phyloP scores from a whole-genome alignment of 2,888 invertebrate species.

The Diaphora mendica region DNA sequence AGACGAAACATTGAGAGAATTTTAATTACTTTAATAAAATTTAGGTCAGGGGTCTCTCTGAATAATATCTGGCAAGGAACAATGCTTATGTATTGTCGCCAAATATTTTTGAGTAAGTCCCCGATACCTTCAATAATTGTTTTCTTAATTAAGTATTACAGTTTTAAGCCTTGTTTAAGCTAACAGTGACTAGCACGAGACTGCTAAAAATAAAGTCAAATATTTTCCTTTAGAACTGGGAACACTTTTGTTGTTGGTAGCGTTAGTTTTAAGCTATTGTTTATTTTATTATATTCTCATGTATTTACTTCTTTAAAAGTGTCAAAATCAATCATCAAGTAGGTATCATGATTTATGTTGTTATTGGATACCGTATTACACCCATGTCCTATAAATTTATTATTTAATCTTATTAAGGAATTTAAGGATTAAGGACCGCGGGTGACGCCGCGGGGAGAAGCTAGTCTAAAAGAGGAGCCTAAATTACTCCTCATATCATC shows the following conservation, averaged over 20 bases:
- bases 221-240: neutral
- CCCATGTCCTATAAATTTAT: too few relatives aligned
- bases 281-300: neutral
- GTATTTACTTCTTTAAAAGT: neutral
- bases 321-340: neutral
- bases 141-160: slow-evolving; percentile 8
- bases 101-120: slow-evolving; percentile 6
- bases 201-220: neutral
- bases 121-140: slow-evolving; percentile 4
- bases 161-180: neutral
- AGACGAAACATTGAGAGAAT: neutral
- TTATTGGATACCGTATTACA: too few relatives aligned
- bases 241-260: neutral
- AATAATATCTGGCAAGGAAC: neutral
- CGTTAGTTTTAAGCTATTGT: neutral
- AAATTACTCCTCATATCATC: too few relatives aligned
- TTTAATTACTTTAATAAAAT: neutral
- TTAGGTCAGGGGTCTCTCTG: neutral
- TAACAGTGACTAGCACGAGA: neutral
- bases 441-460: too few relatives aligned
- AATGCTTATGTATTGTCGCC: neutral
- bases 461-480: too few relatives aligned
- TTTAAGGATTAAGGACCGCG: too few relatives aligned
- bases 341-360: neutral
- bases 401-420: too few relatives aligned